phyloP scores from a whole-genome alignment of 2,888 invertebrate genomes.

The Esperia sulphurella region DNA sequence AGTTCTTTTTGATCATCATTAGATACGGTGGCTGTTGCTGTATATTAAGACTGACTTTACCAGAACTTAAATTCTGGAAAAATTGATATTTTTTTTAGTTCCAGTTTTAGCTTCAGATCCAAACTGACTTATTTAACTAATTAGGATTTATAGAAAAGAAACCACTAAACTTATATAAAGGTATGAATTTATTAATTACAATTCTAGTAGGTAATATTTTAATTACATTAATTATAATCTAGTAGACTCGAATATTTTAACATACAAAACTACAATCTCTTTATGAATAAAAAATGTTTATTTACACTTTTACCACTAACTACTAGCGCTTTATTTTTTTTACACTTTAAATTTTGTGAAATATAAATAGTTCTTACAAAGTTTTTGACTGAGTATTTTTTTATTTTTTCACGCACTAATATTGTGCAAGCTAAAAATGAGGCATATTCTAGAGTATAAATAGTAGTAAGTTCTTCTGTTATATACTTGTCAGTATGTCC shows the following conservation, averaged over 20 bases:
- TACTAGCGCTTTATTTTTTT: conserved; percentile 24
- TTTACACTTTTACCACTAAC: conserved; percentile 5
- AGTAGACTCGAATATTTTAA: background rate
- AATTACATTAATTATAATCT: conserved; percentile 8
- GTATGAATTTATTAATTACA: conserved; percentile 17
- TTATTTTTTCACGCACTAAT: conserved; percentile 8
- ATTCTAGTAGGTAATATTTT: conserved; percentile 13
- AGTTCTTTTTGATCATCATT: too few relatives aligned
- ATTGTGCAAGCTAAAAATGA: background rate
- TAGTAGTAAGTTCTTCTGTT: too few relatives aligned
- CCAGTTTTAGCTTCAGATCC: too few relatives aligned
- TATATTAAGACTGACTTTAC: too few relatives aligned
- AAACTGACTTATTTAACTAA: too few relatives aligned
- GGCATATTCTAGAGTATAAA: too few relatives aligned
- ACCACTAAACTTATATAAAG: background rate
- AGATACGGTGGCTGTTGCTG: too few relatives aligned
- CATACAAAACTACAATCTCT: background rate
- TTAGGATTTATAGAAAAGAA: background rate
- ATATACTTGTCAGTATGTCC: too few relatives aligned
- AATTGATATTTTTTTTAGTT: too few relatives aligned
- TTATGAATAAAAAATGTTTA: conserved; percentile 1
- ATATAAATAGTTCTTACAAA: conserved; percentile 31
- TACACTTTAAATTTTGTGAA: conserved; percentile 36
- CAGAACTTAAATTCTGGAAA: too few relatives aligned
- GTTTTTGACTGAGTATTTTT: conserved; percentile 20